A percentile compares a stretch with the other conserved stretches of the same genome.
Conservation (phyloP, 1,140 invertebrate genomes). For the Uloborus diversus region DNA sequence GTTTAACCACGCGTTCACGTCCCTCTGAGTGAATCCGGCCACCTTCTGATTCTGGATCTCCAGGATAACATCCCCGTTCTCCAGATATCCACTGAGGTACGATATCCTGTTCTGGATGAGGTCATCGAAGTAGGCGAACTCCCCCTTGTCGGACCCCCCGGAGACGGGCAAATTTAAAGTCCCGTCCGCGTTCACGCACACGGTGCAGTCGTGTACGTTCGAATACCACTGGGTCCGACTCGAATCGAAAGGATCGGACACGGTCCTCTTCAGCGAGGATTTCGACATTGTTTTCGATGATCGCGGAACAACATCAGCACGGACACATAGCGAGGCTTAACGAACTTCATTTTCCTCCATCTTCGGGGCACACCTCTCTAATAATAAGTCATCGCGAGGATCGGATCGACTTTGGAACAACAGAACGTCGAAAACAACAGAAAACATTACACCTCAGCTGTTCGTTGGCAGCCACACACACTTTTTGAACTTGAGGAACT, state of each 20-base stretch:
- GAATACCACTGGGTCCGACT: constrained; percentile 39
- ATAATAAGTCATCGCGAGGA: no score
- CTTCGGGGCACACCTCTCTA: no score
- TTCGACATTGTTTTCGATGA: constrained; percentile 32
- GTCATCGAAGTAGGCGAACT: constrained; percentile 70
- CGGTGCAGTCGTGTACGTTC: constrained; percentile 62
- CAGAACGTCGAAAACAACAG: no score
- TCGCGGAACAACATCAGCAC: no score
- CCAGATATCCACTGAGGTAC: constrained; percentile 61
- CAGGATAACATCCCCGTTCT: constrained; percentile 69
- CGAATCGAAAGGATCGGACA: constrained; percentile 17
- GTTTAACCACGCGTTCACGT: constrained; percentile 72
- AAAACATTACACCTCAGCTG: no score
- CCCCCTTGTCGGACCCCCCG: constrained; percentile 72
- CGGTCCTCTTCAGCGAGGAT: constrained; percentile 42
- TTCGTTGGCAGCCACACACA: no score
- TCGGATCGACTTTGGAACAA: no score
- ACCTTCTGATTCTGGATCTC: constrained; percentile 74
- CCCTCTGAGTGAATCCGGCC: constrained; percentile 72
- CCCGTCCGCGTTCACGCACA: constrained; percentile 64
- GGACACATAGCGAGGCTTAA: no score
- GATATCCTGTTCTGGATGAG: constrained; percentile 66
- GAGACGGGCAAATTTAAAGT: constrained; percentile 63
- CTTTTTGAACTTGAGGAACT: no score
- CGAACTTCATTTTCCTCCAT: no score